Evolutionary conservation across 2,888 invertebrate genomes (phyloP), one percentile per base, ranked within the genome.

Genomic region (Plebejus anna): DNA sequence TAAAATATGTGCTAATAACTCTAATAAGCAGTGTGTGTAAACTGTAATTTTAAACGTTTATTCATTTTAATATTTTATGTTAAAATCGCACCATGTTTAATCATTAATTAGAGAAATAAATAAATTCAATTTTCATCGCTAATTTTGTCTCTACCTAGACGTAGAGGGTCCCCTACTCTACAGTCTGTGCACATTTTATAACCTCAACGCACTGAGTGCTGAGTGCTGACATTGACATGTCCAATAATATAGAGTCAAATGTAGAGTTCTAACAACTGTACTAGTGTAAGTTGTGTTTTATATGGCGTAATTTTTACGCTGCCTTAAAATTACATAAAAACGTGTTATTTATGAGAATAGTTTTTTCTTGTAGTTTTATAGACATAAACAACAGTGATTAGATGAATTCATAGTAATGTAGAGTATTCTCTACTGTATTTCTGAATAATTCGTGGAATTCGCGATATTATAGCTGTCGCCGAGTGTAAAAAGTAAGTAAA

Each of bases 261-360:
- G 72, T 72, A 72, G 72, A 72, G 72, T 47, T 47, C 72, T 72
- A 72, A 47, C 47, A 72, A 28, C 47, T 11, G 71, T 47, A 47
- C 42, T 42, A 28, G 42, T 42, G 72, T 72, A 16, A 22, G 47
- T 38, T 47, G 47, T 22, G 28, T 72, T 38, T 72, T 72, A 22
- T 72, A 42, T 72, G 42, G 72, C 42, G 42, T 72, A 47, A 72
- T 72, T 22, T 72, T 72, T 42, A 47, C 22, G 72, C 42, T 72
- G 42, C 28, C 22, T 47, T 47, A 47, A 72, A 28, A 47, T 72
- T 28, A 2, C 0, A 47, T 28, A 28, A 22, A 47, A 72, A n/a
- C 72, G 11, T 22, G 9, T 47, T 47, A 47, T 22, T 66, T 36
- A 1, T 66, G 66, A 36, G 32, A 32, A 66, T 66, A 28, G 4